Conservation (phyloP, 1,140 invertebrate genomes). For the Drosophila eugracilis region DNA sequence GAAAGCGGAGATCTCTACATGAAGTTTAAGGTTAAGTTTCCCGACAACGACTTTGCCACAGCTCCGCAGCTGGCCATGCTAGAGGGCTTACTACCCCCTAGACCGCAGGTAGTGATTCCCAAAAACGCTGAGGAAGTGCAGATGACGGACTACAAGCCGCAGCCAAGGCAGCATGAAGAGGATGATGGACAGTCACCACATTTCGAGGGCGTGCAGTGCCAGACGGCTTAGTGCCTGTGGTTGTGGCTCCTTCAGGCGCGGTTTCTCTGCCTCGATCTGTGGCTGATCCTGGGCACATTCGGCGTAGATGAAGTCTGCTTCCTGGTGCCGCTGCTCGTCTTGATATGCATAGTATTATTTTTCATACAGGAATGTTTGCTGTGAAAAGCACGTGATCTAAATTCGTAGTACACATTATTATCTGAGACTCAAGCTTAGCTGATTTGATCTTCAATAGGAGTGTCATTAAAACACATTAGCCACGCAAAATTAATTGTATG, state of each 20-base stretch:
- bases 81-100: constrained; percentile 89
- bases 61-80: constrained; percentile 89
- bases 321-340: constrained; percentile 67
- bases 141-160: constrained; percentile 90
- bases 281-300: constrained; percentile 50
- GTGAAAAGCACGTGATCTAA: constrained; percentile 64
- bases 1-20: constrained; percentile 95
- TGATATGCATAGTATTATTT: constrained; percentile 78
- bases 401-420: constrained; percentile 41
- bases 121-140: constrained; percentile 94
- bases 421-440: constrained; percentile 42
- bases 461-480: constrained; percentile 26
- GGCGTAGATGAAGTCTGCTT: constrained; percentile 69
- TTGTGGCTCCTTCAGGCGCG: constrained; percentile 63
- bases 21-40: constrained; percentile 94
- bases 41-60: constrained; percentile 91
- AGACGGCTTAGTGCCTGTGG: constrained; percentile 76
- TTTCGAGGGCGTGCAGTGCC: constrained; percentile 76
- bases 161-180: constrained; percentile 85
- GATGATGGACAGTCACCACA: constrained; percentile 69
- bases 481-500: constrained; percentile 33
- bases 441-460: constrained; percentile 32
- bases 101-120: constrained; percentile 89
- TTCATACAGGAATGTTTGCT: constrained; percentile 78
- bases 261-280: constrained; percentile 58